Base-by-base conservation (phyloP, 2,888 invertebrate species). In the Ormyrus labotus region DNA sequence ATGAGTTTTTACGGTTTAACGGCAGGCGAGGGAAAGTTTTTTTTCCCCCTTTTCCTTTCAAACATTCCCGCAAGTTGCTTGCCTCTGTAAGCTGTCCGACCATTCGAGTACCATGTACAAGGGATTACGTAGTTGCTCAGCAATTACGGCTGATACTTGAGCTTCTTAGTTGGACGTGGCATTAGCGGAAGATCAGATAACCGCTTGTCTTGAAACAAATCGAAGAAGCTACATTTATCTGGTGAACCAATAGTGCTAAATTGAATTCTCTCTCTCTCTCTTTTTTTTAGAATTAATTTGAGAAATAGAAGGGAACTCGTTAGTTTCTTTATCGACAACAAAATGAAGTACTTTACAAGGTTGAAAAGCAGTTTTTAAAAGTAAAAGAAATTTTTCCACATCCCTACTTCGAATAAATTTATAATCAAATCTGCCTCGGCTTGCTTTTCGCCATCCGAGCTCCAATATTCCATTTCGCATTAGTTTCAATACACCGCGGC, bases 121-220 rank as follows among this genome's bases (percentile, higher is more conserved):
- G 63, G 63, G 69, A 70, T 70, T 70, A 77, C n/a, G 64, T 64
- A 63, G 76, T 77, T 70, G 69, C 63, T 64, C 48, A 34, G 55
- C 76, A 77, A 77, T 77, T 77, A 77, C 76, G 48, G n/a, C 64
- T 70, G 76, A 77, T 77, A 70, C 70, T 77, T 34, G 50, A 64
- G 76, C 63, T 77, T 70, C 76, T 70, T 64, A 77, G 55, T 64
- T 70, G 55, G 63, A 69, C n/a, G 53, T 63, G 63, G 69, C 63
- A 77, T 69, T 70, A 67, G 11, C 50, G 34, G 5, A 45, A 57
- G 68, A 10, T 45, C 47, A 48, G 75, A 75, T 75, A 68, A 75
- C 68, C 68, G 68, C 68, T 75, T 75, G 75, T 75, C 61, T 51
- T 53, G 60, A 51, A 47, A 61, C 19, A 65, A 74, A 74, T 57